phyloP scores from a whole-genome alignment of 1,140 invertebrate genomes.

The Homarus americanus region DNA sequence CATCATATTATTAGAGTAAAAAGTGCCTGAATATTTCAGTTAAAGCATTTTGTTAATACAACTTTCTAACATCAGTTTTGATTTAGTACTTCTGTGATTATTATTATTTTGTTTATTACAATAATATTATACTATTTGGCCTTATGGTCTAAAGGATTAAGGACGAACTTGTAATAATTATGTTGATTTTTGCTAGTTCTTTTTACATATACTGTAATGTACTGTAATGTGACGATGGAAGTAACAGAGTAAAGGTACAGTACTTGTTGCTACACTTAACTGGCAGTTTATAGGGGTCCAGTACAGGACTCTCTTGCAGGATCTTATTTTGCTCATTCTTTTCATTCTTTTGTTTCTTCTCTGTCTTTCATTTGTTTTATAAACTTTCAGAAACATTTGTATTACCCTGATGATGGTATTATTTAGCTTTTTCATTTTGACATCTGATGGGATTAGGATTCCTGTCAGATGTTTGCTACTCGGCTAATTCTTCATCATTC shows the following conservation, averaged over 20 bases:
- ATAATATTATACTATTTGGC: too few species aligned
- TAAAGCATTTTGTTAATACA: too few species aligned
- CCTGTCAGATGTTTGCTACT: not conserved
- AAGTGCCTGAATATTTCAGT: too few species aligned
- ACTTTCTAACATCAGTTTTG: too few species aligned
- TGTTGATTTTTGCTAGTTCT: not conserved
- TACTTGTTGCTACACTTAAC: constrained; percentile 2
- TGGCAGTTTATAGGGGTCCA: constrained; percentile 8
- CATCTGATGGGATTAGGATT: not conserved
- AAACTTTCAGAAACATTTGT: not conserved
- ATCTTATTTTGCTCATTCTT: not conserved
- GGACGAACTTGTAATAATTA: not conserved
- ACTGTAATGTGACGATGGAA: not conserved
- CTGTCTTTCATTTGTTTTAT: not conserved
- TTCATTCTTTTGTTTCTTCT: not conserved
- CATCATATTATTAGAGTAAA: too few species aligned
- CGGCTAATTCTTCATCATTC: not conserved
- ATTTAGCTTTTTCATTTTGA: not conserved
- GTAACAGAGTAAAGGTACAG: not conserved
- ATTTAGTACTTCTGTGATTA: too few species aligned
- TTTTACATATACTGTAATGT: not conserved
- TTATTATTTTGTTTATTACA: too few species aligned
- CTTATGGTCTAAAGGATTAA: too few species aligned
- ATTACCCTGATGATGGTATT: not conserved
- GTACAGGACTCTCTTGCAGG: constrained; percentile 12